phyloP scores from a whole-genome alignment of 2,113 vertebrate species.

The Ciconia boyciana region DNA sequence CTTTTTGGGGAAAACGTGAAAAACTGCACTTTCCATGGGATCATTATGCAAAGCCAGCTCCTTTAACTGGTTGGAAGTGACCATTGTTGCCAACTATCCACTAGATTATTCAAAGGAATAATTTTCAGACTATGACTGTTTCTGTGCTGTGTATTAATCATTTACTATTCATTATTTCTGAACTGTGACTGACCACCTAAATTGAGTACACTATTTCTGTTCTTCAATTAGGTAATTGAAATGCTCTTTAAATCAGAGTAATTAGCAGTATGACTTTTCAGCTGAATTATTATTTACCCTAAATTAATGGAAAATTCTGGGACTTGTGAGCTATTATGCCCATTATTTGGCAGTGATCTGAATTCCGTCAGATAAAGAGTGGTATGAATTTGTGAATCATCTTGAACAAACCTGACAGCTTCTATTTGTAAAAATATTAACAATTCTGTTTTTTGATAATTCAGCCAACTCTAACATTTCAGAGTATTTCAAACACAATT shows the following conservation, averaged over 20 bases:
- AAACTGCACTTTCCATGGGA: background rate
- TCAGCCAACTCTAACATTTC: background rate
- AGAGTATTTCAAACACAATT: background rate
- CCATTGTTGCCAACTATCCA: background rate
- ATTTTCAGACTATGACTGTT: background rate
- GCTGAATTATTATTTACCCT: conserved; percentile 13
- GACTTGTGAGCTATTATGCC: background rate
- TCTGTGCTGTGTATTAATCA: conserved; percentile 8
- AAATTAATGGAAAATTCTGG: background rate
- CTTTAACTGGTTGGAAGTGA: background rate
- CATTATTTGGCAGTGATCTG: background rate
- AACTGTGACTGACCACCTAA: conserved; percentile 48
- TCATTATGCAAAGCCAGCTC: background rate
- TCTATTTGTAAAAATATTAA: conserved; percentile 31
- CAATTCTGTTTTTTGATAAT: background rate
- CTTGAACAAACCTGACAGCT: conserved; percentile 15
- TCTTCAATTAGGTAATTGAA: conserved; percentile 53
- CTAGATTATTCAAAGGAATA: background rate
- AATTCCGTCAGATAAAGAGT: background rate
- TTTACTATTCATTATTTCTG: conserved; percentile 41
- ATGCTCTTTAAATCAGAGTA: conserved; percentile 48
- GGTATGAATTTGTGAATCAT: background rate
- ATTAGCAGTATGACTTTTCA: conserved; percentile 55
- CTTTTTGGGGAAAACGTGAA: rapidly evolving
- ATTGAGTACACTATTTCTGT: conserved; percentile 17